Conservation (phyloP, 2,113 vertebrate species). For the Alosa alosa region DNA sequence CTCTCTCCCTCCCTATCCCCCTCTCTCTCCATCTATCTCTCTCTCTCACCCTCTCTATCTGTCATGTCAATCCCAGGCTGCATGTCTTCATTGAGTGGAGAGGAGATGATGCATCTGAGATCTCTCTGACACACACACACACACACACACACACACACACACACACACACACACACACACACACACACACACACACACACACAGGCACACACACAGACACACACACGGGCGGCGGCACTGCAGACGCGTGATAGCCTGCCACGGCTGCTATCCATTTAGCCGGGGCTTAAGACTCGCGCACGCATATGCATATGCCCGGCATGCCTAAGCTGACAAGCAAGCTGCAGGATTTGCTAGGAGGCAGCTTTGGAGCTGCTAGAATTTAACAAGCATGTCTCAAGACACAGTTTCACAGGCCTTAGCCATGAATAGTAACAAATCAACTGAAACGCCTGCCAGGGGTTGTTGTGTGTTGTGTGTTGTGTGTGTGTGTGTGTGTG, state of each 20-base stretch:
- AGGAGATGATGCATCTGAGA: too few species aligned
- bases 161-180: too few species aligned
- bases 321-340: constrained; percentile 73
- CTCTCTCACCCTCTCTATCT: constrained; percentile 3
- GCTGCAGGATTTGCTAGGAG: constrained; percentile 73
- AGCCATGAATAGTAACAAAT: constrained; percentile 75
- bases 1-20: constrained; percentile 28
- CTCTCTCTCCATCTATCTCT: constrained; percentile 19
- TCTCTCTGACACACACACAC: too few species aligned
- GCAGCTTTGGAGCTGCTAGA: constrained; percentile 70
- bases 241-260: constrained; percentile 70
- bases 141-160: too few species aligned
- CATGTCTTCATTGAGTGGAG: constrained; percentile 65
- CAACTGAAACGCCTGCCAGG: constrained; percentile 71
- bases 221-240: constrained; percentile 36
- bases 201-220: constrained; percentile 22
- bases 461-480: constrained; percentile 51
- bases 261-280: constrained; percentile 75
- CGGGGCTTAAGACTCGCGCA: constrained; percentile 70
- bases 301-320: constrained; percentile 74
- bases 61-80: constrained; percentile 40
- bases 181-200: too few species aligned
- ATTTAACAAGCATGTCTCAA: constrained; percentile 80
- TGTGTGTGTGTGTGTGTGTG: constrained; percentile 12
- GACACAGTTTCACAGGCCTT: constrained; percentile 63